Percentiles rank a stretch among this genome's conserved stretches.
phyloP scores from a whole-genome alignment of 2,888 invertebrate species.

The Platypus cylindrus region DNA sequence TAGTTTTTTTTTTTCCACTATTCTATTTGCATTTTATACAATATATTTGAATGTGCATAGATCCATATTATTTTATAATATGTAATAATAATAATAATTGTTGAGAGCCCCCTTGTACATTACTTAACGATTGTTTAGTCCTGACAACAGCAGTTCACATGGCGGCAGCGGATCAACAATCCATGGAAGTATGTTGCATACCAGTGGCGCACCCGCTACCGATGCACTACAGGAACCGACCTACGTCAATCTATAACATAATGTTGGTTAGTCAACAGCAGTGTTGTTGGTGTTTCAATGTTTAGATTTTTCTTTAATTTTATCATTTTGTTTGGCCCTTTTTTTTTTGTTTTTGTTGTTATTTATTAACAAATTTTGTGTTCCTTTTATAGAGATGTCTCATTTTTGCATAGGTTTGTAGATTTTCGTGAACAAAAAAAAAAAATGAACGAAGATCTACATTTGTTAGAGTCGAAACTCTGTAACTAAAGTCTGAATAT shows the following conservation, averaged over 20 bases:
- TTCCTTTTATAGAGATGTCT: conserved; percentile 8
- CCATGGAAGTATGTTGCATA: conserved; percentile 34
- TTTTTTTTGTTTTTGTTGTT: conserved; percentile 10
- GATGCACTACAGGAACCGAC: conserved; percentile 77
- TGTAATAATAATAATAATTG: conserved; percentile 4
- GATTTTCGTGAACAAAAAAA: no score
- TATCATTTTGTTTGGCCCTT: conserved; percentile 12
- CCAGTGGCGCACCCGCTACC: conserved; percentile 44
- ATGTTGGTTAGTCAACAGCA: conserved; percentile 36
- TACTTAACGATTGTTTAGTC: conserved; percentile 39
- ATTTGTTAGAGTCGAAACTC: no score
- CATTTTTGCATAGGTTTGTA: not conserved
- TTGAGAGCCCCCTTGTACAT: conserved; percentile 34
- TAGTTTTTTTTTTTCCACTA: conserved; percentile 9
- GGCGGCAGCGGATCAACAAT: conserved; percentile 32
- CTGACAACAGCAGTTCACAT: conserved; percentile 34
- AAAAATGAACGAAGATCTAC: no score
- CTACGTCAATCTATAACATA: conserved; percentile 81
- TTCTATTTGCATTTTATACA: conserved; percentile 10
- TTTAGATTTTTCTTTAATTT: conserved; percentile 18
- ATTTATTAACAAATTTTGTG: conserved; percentile 6
- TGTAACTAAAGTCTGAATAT: no score
- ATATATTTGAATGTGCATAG: conserved; percentile 20
- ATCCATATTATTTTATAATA: no score
- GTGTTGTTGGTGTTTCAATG: conserved; percentile 32